Conservation (phyloP, 2,797 vertebrate genomes). For the Clarias laeviceps region DNA sequence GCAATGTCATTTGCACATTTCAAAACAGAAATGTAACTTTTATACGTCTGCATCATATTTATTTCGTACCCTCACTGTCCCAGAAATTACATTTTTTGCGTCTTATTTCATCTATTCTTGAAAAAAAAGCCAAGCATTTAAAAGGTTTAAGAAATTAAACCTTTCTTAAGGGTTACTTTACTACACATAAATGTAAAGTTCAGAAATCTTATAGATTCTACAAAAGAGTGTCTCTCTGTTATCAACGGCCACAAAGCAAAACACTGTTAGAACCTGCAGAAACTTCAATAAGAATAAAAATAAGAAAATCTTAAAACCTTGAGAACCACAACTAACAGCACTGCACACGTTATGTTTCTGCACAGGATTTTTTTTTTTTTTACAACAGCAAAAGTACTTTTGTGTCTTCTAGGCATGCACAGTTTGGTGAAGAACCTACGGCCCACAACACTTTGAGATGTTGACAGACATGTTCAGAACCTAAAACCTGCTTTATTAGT, state of each 20-base stretch:
- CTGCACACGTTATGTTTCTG: neutral
- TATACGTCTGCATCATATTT: too few species aligned
- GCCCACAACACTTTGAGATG: neutral
- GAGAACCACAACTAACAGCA: neutral
- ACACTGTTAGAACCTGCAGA: neutral
- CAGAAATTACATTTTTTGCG: neutral
- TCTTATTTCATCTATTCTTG: too few species aligned
- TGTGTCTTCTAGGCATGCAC: neutral
- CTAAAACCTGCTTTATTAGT: neutral
- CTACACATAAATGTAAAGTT: neutral
- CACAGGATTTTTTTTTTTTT: neutral
- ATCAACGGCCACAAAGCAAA: neutral
- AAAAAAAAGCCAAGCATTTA: neutral
- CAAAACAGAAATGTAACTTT: too few species aligned
- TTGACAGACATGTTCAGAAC: neutral
- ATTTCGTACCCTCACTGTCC: too few species aligned
- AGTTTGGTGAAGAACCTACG: neutral
- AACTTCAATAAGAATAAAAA: too few species aligned
- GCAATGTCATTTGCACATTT: too few species aligned
- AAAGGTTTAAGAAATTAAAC: neutral
- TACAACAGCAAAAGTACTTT: neutral
- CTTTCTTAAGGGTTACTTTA: neutral
- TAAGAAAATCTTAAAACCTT: neutral
- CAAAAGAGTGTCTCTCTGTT: neutral
- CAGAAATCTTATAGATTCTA: neutral